phyloP scores from a whole-genome alignment of 2,797 vertebrate genomes.

The Lepus townsendii region DNA sequence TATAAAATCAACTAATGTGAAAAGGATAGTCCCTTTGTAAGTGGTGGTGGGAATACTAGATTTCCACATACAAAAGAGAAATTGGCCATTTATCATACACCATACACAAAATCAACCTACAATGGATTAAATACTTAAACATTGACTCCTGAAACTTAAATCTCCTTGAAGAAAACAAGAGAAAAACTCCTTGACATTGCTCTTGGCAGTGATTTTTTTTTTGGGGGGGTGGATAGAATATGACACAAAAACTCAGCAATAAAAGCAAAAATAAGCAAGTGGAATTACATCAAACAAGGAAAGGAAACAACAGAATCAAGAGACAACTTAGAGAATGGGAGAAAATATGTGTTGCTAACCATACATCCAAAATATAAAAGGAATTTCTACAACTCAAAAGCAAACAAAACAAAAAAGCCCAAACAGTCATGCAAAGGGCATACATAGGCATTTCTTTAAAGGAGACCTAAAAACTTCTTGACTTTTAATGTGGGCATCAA shows the following conservation, averaged over 20 bases:
- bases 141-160: not conserved
- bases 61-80: not conserved
- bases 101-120: not conserved
- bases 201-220: not conserved
- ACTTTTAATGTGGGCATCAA: conserved; percentile 27
- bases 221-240: not conserved
- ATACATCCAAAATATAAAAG: not conserved
- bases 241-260: not conserved
- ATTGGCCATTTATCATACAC: not conserved
- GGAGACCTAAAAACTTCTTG: not conserved
- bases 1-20: not conserved
- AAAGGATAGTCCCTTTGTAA: not conserved
- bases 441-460: not conserved
- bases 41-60: not conserved
- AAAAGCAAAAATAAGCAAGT: not conserved
- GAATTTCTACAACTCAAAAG: not conserved
- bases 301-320: not conserved
- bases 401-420: not conserved
- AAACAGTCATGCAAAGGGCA: not conserved
- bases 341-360: not conserved
- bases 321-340: not conserved
- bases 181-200: not conserved
- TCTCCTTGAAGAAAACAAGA: not conserved
- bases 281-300: not conserved
- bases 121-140: not conserved